A percentile compares a stretch with the other conserved stretches of the same genome.
Conservation (phyloP, 2,888 invertebrate species). For the Tenthredo mesomela region DNA sequence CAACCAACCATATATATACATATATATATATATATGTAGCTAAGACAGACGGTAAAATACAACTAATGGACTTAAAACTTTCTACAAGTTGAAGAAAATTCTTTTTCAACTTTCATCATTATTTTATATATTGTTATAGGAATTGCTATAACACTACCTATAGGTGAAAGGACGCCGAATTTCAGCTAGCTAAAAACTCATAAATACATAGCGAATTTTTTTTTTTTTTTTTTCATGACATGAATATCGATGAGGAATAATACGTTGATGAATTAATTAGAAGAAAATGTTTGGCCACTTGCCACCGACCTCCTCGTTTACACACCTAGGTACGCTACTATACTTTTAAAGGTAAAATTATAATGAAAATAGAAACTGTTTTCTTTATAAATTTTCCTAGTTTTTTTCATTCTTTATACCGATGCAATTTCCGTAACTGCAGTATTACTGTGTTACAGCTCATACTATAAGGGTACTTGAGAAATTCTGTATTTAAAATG, state of each 20-base stretch:
- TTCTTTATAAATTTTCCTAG: background rate
- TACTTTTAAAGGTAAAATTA: background rate
- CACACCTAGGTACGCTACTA: background rate
- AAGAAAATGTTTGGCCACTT: background rate
- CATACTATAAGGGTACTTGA: background rate
- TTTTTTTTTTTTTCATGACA: too few species aligned
- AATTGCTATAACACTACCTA: background rate
- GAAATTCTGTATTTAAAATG: background rate
- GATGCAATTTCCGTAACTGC: background rate
- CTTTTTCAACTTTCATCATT: conserved; percentile 1
- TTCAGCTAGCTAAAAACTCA: background rate
- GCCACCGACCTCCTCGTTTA: background rate
- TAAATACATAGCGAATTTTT: too few species aligned
- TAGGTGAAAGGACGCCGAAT: background rate
- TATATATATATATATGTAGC: too few species aligned
- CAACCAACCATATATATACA: background rate
- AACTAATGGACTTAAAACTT: conserved; percentile 31
- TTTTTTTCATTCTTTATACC: background rate
- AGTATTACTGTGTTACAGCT: conserved; percentile 3
- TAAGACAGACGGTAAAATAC: background rate
- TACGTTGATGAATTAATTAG: background rate
- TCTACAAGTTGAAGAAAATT: conserved; percentile 6
- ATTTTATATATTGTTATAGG: background rate
- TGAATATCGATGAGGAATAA: background rate
- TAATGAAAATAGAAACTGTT: background rate